Evolutionary conservation across 2,888 invertebrate species (phyloP).

Genomic region (Lycocerus yunnanus): DNA sequence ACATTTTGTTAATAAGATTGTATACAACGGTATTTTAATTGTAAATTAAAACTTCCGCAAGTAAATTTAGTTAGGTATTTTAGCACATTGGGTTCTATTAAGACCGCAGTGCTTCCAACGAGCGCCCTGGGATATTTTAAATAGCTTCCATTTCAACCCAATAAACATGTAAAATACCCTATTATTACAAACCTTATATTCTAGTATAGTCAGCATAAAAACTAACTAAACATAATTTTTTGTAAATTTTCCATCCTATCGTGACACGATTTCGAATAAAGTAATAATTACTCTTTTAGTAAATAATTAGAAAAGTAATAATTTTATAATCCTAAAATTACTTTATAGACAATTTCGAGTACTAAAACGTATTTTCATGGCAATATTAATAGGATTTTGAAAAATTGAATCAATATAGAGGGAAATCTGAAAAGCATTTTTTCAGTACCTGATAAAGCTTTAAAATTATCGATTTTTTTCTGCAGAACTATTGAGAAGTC

Average conservation of each 20-base stretch:
- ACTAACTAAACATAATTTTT: not conserved
- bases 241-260: not conserved
- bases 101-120: constrained; percentile 35
- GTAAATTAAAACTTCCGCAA: constrained; percentile 52
- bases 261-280: not conserved
- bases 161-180: constrained; percentile 59
- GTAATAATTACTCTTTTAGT: too few relatives aligned
- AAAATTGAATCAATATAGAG: too few relatives aligned
- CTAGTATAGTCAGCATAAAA: constrained; percentile 8
- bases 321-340: too few relatives aligned
- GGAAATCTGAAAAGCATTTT: too few relatives aligned
- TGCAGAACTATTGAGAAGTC: too few relatives aligned
- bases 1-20: constrained; percentile 48
- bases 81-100: constrained; percentile 41
- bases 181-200: constrained; percentile 48
- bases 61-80: constrained; percentile 47
- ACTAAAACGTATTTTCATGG: too few relatives aligned
- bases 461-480: too few relatives aligned
- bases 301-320: too few relatives aligned
- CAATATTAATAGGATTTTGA: too few relatives aligned
- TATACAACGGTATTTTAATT: constrained; percentile 54
- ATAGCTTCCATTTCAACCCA: constrained; percentile 58
- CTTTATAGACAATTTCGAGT: too few relatives aligned
- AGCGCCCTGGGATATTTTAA: constrained; percentile 55
- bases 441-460: too few relatives aligned